Conservation (phyloP, 2,113 vertebrate species). For the Odontophorus gujanensis region DNA sequence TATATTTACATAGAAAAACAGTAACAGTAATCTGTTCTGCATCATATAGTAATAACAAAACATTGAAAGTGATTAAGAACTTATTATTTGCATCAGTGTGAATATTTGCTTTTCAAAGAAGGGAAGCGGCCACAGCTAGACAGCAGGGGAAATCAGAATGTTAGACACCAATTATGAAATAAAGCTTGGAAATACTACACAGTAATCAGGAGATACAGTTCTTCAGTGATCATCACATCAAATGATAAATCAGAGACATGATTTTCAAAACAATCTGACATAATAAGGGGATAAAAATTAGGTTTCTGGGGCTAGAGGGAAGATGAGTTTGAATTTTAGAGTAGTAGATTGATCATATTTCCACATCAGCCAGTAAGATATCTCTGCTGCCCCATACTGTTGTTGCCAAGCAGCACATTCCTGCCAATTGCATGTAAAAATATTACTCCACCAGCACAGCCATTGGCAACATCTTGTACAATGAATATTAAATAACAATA, state of each 20-base stretch:
- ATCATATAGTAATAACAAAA: slow-evolving; percentile 25
- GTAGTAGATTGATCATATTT: not conserved
- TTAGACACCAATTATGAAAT: slow-evolving; percentile 14
- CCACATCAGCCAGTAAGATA: not conserved
- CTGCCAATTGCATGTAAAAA: not conserved
- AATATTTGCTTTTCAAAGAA: not conserved
- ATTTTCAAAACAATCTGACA: not conserved
- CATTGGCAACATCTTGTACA: not conserved
- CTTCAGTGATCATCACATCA: slow-evolving; percentile 35
- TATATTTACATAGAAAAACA: slow-evolving; percentile 42
- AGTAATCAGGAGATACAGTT: not conserved
- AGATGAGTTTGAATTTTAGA: not conserved
- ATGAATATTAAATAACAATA: not conserved
- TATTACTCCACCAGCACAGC: not conserved
- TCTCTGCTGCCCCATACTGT: not conserved
- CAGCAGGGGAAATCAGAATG: slow-evolving; percentile 2
- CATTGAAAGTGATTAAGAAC: not conserved
- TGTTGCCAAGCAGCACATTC: not conserved
- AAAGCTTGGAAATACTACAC: not conserved
- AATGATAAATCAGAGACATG: not conserved
- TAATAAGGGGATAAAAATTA: not conserved
- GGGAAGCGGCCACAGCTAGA: not conserved
- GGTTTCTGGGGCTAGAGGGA: fast-evolving
- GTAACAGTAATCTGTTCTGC: slow-evolving; percentile 6
- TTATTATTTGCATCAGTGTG: not conserved